These are phyloP conservation scores for Yponomeuta evonymella DNA, from an alignment of 2,888 invertebrate species.

Conservation along the genomic window DNA sequence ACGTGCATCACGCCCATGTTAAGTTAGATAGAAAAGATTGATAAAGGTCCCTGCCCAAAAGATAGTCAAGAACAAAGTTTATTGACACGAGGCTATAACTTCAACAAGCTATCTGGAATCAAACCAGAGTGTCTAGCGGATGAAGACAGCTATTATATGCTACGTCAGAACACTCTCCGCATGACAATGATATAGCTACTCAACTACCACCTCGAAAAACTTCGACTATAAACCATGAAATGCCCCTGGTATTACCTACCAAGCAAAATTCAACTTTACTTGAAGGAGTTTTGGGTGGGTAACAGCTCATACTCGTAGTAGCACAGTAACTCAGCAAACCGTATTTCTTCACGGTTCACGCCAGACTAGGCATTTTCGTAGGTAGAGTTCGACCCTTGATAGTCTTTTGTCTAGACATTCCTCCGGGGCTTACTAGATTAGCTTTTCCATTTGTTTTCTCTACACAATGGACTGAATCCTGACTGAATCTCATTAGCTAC, in stretches of 20 bases:
- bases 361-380: conserved; percentile 8
- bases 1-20: background rate
- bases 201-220: background rate
- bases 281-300: background rate
- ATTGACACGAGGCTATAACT: background rate
- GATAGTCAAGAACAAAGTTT: background rate
- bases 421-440: conserved; percentile 4
- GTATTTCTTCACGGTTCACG: conserved; percentile 4
- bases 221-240: background rate
- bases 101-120: background rate
- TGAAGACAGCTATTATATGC: background rate
- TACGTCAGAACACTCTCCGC: background rate
- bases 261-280: background rate
- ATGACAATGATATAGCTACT: conserved; percentile 6
- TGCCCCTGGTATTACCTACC: background rate
- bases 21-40: background rate
- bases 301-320: background rate
- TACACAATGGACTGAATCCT: background rate
- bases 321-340: background rate
- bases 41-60: background rate
- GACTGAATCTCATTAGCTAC: background rate
- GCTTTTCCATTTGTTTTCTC: conserved; percentile 13
- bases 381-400: conserved; percentile 1
- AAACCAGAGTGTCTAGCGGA: background rate
- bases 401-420: conserved; percentile 8